Percentiles rank a stretch among this genome's conserved stretches.
Evolutionary conservation across 2,797 vertebrate species (phyloP).

Genomic region (Rhincodon typus): DNA sequence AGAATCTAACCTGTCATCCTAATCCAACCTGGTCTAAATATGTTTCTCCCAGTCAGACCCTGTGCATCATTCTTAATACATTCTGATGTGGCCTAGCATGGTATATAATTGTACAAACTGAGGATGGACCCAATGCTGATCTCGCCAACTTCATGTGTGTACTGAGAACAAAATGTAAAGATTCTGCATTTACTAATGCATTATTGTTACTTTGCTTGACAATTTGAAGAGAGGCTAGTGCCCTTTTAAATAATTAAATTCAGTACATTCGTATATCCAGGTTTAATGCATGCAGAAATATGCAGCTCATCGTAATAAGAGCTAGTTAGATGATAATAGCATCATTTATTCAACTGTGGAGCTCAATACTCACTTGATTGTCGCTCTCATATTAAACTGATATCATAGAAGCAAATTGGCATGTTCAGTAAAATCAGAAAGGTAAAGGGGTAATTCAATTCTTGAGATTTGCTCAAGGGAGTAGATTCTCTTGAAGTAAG

Average conservation of each 20-base stretch:
- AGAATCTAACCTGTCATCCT: neutral
- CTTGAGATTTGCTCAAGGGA: neutral
- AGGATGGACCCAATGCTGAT: neutral
- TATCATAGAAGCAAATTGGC: neutral
- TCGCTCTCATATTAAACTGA: neutral
- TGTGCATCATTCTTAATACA: neutral
- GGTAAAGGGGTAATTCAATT: neutral
- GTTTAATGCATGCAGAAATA: neutral
- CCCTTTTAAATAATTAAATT: constrained; percentile 11
- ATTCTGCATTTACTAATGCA: neutral
- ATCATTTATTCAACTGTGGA: neutral
- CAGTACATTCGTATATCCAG: neutral
- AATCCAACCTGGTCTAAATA: neutral
- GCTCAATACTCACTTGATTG: constrained; percentile 2
- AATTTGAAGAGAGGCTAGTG: neutral
- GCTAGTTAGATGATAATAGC: neutral
- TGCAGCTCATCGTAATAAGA: neutral
- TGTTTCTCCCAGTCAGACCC: neutral
- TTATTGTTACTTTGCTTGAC: neutral
- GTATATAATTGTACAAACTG: neutral
- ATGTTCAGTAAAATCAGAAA: neutral
- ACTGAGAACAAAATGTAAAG: neutral
- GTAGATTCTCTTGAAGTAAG: neutral
- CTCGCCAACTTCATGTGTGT: neutral
- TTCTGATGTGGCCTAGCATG: neutral